Evolutionary conservation across 92 coral and sea anemone genomes (phyloP).

Genomic region (Galaxea fascicularis): DNA sequence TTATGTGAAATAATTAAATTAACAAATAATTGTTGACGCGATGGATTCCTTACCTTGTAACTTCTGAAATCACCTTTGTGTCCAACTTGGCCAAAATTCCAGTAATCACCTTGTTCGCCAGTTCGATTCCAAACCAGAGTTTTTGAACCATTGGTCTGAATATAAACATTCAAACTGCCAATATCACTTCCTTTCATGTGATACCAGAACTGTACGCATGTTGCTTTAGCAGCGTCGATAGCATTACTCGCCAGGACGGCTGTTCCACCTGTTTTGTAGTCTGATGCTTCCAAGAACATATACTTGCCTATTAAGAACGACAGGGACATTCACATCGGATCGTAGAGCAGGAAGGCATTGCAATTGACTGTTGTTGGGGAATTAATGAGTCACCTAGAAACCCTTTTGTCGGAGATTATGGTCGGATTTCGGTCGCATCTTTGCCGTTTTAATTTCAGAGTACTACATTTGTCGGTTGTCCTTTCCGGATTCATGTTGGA

Average conservation of each 20-base stretch:
- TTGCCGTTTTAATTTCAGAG: no score
- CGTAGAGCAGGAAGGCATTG: not conserved
- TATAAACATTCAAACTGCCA: conserved; percentile 62
- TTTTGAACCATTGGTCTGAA: conserved; percentile 48
- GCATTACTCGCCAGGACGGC: conserved; percentile 59
- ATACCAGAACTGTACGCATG: conserved; percentile 86
- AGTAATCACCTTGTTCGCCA: conserved; percentile 62
- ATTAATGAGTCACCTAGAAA: no score
- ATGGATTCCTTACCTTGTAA: not conserved
- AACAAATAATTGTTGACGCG: no score
- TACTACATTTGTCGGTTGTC: no score
- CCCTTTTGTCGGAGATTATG: no score
- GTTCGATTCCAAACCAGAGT: conserved; percentile 64
- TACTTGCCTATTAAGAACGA: conserved; percentile 62
- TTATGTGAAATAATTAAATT: no score
- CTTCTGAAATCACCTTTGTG: conserved; percentile 16
- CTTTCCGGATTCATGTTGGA: no score
- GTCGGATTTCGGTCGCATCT: no score
- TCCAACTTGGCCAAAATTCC: conserved; percentile 83
- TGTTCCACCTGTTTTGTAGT: conserved; percentile 54
- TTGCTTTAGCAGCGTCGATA: conserved; percentile 43
- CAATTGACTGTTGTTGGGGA: not conserved
- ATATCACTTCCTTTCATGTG: conserved; percentile 80
- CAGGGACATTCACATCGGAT: not conserved
- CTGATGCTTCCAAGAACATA: conserved; percentile 75